These are phyloP conservation scores for Torymus texanus DNA, from an alignment of 2,888 invertebrate genomes.

Conservation along the genomic window DNA sequence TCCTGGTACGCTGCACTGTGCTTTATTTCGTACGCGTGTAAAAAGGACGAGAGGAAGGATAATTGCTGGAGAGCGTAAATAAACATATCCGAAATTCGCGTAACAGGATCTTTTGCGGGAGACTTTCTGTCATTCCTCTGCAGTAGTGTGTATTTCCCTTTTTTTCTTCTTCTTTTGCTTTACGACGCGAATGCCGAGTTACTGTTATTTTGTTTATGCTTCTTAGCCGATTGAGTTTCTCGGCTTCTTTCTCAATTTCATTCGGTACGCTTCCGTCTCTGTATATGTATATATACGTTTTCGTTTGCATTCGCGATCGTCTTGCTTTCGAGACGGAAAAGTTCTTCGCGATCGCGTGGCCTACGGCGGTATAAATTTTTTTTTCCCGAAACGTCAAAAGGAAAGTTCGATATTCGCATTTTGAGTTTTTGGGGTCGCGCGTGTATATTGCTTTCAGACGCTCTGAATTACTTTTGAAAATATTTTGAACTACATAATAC, in stretches of 20 bases:
- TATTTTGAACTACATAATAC: too few relatives aligned
- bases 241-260: neutral
- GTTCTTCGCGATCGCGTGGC: too few relatives aligned
- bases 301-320: too few relatives aligned
- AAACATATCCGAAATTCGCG: slow-evolving; percentile 25
- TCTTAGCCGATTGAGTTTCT: neutral
- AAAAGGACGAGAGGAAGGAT: neutral
- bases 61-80: slow-evolving; percentile 8
- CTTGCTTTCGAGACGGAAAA: too few relatives aligned
- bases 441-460: too few relatives aligned
- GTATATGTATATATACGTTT: too few relatives aligned
- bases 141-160: neutral
- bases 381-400: too few relatives aligned
- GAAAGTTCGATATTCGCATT: too few relatives aligned
- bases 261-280: neutral
- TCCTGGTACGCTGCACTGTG: neutral
- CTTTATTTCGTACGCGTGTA: neutral
- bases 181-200: neutral
- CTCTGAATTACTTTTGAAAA: too few relatives aligned
- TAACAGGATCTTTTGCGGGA: slow-evolving; percentile 30
- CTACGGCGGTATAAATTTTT: too few relatives aligned
- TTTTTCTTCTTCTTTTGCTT: neutral
- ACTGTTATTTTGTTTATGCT: slow-evolving; percentile 27
- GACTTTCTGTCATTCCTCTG: neutral
- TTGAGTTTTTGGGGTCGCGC: too few relatives aligned